phyloP scores from a whole-genome alignment of 2,113 vertebrate species.

The Pterocles gutturalis region DNA sequence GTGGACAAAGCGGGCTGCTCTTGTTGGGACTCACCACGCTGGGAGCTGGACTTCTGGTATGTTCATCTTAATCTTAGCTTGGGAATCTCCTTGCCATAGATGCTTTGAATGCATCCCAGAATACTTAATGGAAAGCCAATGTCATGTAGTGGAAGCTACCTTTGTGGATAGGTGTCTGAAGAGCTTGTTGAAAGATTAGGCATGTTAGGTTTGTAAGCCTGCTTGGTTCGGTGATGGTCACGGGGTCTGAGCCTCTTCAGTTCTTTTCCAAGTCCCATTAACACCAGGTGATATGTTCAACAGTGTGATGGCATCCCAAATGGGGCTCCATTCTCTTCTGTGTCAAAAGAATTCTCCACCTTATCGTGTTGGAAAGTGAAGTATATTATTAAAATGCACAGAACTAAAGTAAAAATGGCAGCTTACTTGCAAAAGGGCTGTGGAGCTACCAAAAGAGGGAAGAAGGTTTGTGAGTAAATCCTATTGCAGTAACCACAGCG shows the following conservation, averaged over 20 bases:
- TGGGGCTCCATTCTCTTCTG: background rate
- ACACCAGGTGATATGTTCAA: fast-evolving
- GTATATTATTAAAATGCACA: background rate
- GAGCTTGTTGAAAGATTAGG: background rate
- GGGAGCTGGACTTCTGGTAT: background rate
- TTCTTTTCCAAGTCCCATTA: background rate
- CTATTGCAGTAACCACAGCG: fast-evolving
- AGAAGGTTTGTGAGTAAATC: background rate
- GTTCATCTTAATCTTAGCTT: background rate
- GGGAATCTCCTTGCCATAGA: fast-evolving
- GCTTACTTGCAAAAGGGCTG: background rate
- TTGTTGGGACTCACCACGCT: fast-evolving
- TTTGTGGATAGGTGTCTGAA: background rate
- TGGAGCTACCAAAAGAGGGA: background rate
- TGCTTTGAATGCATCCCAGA: background rate
- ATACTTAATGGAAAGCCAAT: background rate
- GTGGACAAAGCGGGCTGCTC: background rate
- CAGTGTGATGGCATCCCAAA: background rate
- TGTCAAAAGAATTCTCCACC: background rate
- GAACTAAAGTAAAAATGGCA: background rate
- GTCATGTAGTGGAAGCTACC: fast-evolving
- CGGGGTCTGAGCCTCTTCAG: background rate
- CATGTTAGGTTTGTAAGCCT: background rate
- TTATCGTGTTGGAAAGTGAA: background rate
- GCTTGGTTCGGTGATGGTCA: background rate